A percentile compares a stretch with the other conserved stretches of the same genome.
Conservation (phyloP, 1,140 invertebrate species). For the Cyclina sinensis region DNA sequence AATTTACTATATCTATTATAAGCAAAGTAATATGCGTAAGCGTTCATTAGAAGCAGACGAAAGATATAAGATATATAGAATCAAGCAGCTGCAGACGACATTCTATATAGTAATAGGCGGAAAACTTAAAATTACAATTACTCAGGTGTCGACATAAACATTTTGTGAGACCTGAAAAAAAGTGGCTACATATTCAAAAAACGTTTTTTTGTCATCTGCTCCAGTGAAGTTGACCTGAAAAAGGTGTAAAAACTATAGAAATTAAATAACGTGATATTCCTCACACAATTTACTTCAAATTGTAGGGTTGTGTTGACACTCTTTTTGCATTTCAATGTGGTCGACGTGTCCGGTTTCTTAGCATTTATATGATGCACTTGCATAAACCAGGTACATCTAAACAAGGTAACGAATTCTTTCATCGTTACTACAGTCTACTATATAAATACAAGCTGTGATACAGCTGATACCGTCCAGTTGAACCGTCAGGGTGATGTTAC, state of each 20-base stretch:
- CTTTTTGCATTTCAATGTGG: too few species aligned
- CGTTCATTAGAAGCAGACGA: neutral
- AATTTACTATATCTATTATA: neutral
- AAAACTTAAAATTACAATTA: conserved; percentile 10
- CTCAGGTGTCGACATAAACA: conserved; percentile 4
- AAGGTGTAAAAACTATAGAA: neutral
- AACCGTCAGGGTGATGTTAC: too few species aligned
- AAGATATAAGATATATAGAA: conserved; percentile 5
- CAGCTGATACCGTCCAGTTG: too few species aligned
- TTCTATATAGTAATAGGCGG: conserved; percentile 28
- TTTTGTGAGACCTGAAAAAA: neutral
- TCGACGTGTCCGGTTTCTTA: too few species aligned
- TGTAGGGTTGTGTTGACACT: neutral
- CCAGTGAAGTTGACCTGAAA: neutral
- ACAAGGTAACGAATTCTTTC: too few species aligned
- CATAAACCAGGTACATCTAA: too few species aligned
- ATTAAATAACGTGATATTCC: neutral
- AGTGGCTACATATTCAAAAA: neutral
- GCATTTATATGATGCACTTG: too few species aligned
- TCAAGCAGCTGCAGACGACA: neutral
- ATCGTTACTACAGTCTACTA: too few species aligned
- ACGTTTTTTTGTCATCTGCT: neutral
- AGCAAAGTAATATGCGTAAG: neutral
- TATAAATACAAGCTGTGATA: too few species aligned
- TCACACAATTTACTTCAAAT: neutral